A percentile compares a stretch with the other conserved stretches of the same genome.
Conservation (phyloP, 2,797 vertebrate genomes). For the Harpagifer antarcticus region DNA sequence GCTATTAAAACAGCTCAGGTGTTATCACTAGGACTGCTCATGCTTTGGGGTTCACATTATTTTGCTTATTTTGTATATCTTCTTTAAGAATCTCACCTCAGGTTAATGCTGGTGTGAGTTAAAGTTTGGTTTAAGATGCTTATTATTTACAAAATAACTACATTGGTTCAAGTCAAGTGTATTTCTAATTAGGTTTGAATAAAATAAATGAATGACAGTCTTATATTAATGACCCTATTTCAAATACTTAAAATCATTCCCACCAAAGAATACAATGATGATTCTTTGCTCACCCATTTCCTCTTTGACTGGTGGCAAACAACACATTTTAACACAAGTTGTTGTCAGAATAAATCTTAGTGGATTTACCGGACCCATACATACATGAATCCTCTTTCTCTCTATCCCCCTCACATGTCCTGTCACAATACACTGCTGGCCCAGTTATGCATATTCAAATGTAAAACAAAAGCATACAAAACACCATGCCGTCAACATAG, state of each 20-base stretch:
- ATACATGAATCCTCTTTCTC: not conserved
- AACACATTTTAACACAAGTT: not conserved
- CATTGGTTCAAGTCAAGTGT: not conserved
- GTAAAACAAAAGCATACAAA: not conserved
- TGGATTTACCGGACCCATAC: not conserved
- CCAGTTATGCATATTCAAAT: not conserved
- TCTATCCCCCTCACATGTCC: not conserved
- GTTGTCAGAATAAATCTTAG: constrained; percentile 2
- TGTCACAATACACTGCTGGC: not conserved
- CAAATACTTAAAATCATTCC: constrained; percentile 25
- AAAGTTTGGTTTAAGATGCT: constrained; percentile 4
- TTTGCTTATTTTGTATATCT: constrained; percentile 15
- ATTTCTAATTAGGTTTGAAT: not conserved
- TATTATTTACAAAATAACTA: constrained; percentile 10
- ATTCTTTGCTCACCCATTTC: constrained; percentile 28
- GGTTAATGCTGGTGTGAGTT: not conserved
- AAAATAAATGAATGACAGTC: constrained; percentile 1
- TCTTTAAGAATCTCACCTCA: constrained; percentile 3
- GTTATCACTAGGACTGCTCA: not conserved
- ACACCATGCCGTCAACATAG: not conserved
- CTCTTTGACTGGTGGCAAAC: constrained; percentile 18
- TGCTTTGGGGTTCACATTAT: constrained; percentile 5
- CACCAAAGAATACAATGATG: constrained; percentile 12
- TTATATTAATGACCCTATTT: not conserved
- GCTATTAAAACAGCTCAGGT: constrained; percentile 37